phyloP scores from a whole-genome alignment of 2,113 vertebrate genomes.

The Dromiciops gliroides region DNA sequence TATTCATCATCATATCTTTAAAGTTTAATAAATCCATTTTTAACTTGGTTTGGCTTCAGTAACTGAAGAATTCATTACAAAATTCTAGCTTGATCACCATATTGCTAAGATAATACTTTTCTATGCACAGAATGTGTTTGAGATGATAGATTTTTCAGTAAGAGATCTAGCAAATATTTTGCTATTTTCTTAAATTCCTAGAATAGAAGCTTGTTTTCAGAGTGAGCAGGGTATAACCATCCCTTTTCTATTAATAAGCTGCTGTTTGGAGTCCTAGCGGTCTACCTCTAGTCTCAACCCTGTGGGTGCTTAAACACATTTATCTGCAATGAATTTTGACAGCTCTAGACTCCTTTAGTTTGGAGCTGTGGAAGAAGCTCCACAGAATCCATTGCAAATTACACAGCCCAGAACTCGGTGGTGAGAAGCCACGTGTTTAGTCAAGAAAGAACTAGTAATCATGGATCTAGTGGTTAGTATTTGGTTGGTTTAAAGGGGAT shows the following conservation, averaged over 20 bases:
- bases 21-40: conserved; percentile 23
- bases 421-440: not conserved
- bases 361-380: not conserved
- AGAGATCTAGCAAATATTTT: not conserved
- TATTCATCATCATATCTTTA: not conserved
- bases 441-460: not conserved
- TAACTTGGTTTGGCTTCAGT: conserved; percentile 20
- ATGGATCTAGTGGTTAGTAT: not conserved
- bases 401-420: not conserved
- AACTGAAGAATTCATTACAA: not conserved
- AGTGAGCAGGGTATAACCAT: not conserved
- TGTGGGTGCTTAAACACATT: not conserved
- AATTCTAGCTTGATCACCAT: not conserved
- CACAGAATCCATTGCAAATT: not conserved
- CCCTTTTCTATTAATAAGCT: not conserved
- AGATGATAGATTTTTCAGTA: conserved; percentile 8
- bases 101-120: not conserved
- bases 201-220: not conserved
- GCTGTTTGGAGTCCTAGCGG: not conserved
- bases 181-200: conserved; percentile 10
- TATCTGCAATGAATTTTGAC: not conserved
- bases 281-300: not conserved
- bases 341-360: not conserved
- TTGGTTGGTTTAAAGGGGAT: not conserved
- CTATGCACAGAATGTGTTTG: not conserved